These are phyloP conservation scores for Anoplopoma fimbria DNA, from an alignment of 2,113 vertebrate genomes.

Conservation along the genomic window DNA sequence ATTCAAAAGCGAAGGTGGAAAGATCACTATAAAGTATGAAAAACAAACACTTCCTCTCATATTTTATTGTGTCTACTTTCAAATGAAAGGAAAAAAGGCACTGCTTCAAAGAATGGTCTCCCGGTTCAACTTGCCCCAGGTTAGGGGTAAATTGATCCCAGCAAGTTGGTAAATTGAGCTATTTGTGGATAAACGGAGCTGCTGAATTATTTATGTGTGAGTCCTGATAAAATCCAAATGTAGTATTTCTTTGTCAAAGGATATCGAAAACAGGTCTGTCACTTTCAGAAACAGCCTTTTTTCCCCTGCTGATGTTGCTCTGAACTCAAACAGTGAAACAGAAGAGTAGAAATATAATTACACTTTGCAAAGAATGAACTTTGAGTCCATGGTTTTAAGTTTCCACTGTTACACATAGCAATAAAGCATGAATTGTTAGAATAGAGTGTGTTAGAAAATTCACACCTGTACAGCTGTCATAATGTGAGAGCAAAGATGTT, in stretches of 20 bases:
- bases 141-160: conserved; percentile 46
- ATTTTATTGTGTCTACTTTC: not conserved
- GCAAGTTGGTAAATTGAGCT: conserved; percentile 49
- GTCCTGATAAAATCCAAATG: conserved; percentile 35
- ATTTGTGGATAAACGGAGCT: conserved; percentile 53
- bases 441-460: not conserved
- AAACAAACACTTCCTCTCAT: not conserved
- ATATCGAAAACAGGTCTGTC: not conserved
- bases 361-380: not conserved
- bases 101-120: not conserved
- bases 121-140: conserved; percentile 27
- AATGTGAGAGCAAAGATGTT: not conserved
- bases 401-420: not conserved
- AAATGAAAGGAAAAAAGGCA: not conserved
- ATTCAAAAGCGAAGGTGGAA: not conserved
- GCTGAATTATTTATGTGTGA: conserved; percentile 55
- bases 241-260: conserved; percentile 28
- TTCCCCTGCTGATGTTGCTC: not conserved
- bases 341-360: not conserved
- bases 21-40: not conserved
- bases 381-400: not conserved
- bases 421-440: not conserved
- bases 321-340: not conserved
- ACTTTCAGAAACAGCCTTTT: conserved; percentile 4
- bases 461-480: not conserved